Conservation (phyloP, 2,113 vertebrate genomes). For the Loxodonta africana region DNA sequence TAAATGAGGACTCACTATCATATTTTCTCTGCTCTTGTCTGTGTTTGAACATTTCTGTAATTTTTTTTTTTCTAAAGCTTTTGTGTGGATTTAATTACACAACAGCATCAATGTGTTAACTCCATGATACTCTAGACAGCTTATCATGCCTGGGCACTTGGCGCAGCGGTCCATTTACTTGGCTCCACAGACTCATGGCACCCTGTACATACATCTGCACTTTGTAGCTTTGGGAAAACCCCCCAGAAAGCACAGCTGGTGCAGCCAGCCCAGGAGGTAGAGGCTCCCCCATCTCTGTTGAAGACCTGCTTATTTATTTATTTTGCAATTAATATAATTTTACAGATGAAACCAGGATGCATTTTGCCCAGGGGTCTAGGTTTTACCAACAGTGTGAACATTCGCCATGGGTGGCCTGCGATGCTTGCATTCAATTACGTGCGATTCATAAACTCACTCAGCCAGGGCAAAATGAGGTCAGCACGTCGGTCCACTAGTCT, state of each 20-base stretch:
- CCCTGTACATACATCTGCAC: neutral
- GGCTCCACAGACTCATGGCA: neutral
- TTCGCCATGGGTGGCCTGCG: neutral
- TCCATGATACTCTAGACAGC: neutral
- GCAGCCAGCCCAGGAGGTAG: neutral
- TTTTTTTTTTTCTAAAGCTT: neutral
- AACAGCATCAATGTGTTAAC: neutral
- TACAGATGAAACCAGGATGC: neutral
- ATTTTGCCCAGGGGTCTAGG: neutral
- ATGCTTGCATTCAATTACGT: fast-evolving
- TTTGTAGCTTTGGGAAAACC: neutral
- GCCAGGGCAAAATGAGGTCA: fast-evolving
- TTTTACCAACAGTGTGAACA: neutral
- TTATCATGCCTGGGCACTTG: neutral
- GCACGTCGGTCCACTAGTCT: neutral
- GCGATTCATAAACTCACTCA: fast-evolving
- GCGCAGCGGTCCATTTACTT: neutral
- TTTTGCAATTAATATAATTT: neutral
- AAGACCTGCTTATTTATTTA: neutral
- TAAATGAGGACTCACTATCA: neutral
- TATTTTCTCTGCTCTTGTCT: neutral
- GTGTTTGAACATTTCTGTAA: neutral
- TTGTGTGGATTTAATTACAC: neutral
- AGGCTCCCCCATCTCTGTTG: neutral
- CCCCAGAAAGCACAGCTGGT: fast-evolving